Base-by-base conservation (phyloP, 1,140 invertebrate genomes). In the Monomorium pharaonis region DNA sequence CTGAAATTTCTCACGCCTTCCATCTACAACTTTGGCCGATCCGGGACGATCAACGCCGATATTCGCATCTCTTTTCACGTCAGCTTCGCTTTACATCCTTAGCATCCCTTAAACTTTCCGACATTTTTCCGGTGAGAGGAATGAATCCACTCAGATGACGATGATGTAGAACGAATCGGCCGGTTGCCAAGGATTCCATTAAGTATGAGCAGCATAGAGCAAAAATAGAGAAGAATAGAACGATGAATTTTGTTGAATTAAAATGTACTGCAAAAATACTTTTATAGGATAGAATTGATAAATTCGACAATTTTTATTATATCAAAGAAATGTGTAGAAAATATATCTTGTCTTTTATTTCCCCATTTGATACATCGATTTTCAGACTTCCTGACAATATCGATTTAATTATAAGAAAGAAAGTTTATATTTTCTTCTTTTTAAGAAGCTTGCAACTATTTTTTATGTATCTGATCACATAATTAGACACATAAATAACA, bases 1-100 rank as follows among this genome's bases (percentile, higher is more conserved):
- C 90, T 91, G 83, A 89, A 92, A 93, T 94, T 93, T 93, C 90
- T 92, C 91, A 91, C 33, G 56, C 88, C 90, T 86, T 91, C 92
- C 80, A 76, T 67, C 78, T 47, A 3, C 0, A 72, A 37, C 62
- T 58, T 72, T 42, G 30, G 21, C 9, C 86, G 60, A 70, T 69
- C 74, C 12, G 27, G 18, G 16, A n/a, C 51, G 42, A 80, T 76
- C 86, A 83, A 60, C 54, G 54, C 67, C 30, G 42, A 81, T 86
- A 86, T 69, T 27, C 49, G 63, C 63, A 74, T 69, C 87, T 74
- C 80, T 87, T 84, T 87, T 72, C 80, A 70, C 42, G 86, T 81
- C 88, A 88, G 72, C 69, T 75, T 83, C 78, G 24, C 51, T 83
- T 74, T 83, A 51, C 78, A 74, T 74, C 51, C 24, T 74, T 83